Base-by-base conservation (phyloP, 2,113 vertebrate species). In the Mirounga angustirostris region DNA sequence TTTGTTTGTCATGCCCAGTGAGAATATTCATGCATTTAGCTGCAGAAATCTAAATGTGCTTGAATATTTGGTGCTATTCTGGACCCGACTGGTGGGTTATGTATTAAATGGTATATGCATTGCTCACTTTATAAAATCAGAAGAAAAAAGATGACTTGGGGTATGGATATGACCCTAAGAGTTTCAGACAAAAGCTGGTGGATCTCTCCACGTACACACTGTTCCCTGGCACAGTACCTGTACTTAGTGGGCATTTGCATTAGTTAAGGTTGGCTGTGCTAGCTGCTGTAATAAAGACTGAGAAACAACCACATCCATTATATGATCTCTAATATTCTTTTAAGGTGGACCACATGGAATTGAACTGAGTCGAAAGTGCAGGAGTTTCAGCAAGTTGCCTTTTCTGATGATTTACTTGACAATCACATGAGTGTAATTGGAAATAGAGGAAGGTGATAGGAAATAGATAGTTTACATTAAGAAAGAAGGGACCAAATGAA, bases 321-420 rank as follows among this genome's bases (percentile, higher is more conserved):
- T n/a, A 54, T 40, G 69, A 15, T 50, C 59, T 18, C 67, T 73
- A 52, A 22, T n/a, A 88, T 52, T 30, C 54, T 33, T 94, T 78
- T 84, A 84, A 95, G 69, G 58, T 56, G 18, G 40, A 56, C 65
- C 52, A 33, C 46, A 9, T 82, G 65, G 74, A 54, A 58, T 78
- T 24, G 58, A 54, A 40, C 54, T 65, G 36, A 91, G 33, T 36
- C 78, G 18, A 36, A 85, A 95, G 73, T 67, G 26, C 14, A 43
- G 28, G 83, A 54, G 40, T 88, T 95, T 94, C 54, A 50, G 28
- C 90, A 50, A 79, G 28, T 95, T 86, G 65, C 43, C 22, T 89
- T 89, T 97, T 94, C 56, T 94, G 82, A 83, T 96, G 73, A 94
- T 91, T 97, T 96, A 80, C 98, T 89, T 97, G 93, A 91, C 26